Evolutionary conservation across 2,113 vertebrate species (phyloP).

Genomic region (Polypterus bichir): DNA sequence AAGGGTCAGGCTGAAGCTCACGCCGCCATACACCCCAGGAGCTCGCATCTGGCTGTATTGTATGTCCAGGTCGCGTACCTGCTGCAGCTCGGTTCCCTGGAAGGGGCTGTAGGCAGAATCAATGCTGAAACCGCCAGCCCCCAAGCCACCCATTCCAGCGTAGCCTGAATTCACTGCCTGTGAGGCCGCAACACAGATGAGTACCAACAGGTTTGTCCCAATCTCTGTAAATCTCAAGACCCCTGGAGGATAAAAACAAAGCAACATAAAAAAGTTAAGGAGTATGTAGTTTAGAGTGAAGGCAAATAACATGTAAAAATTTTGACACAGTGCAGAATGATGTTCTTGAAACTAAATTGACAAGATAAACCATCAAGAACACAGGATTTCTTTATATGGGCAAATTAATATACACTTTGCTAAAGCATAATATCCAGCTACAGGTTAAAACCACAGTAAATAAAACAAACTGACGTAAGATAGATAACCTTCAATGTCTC

Average conservation of each 20-base stretch:
- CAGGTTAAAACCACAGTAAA: no score
- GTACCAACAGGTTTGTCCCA: constrained; percentile 51
- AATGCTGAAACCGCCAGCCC: constrained; percentile 43
- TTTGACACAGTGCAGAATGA: no score
- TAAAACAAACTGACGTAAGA: no score
- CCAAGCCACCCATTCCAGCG: constrained; percentile 41
- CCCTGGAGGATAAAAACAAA: constrained; percentile 35
- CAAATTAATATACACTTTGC: no score
- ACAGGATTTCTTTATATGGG: no score
- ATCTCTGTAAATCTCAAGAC: constrained; percentile 58
- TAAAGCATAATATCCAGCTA: no score
- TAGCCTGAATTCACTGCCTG: constrained; percentile 55
- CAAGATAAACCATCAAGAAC: no score
- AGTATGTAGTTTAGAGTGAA: no score
- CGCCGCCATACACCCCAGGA: constrained; percentile 62
- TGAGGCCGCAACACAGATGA: constrained; percentile 59
- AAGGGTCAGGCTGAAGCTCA: constrained; percentile 51
- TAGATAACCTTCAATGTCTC: no score
- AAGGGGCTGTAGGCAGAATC: constrained; percentile 52
- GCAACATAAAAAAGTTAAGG: no score
- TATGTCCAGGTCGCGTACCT: constrained; percentile 65
- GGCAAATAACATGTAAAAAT: no score
- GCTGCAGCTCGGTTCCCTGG: constrained; percentile 63
- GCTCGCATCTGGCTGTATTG: constrained; percentile 74
- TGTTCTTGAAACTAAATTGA: no score